A percentile compares a stretch with the other conserved stretches of the same genome.
These are phyloP conservation scores for Sacculina carcini DNA, from an alignment of 2,888 invertebrate genomes.

Conservation along the genomic window DNA sequence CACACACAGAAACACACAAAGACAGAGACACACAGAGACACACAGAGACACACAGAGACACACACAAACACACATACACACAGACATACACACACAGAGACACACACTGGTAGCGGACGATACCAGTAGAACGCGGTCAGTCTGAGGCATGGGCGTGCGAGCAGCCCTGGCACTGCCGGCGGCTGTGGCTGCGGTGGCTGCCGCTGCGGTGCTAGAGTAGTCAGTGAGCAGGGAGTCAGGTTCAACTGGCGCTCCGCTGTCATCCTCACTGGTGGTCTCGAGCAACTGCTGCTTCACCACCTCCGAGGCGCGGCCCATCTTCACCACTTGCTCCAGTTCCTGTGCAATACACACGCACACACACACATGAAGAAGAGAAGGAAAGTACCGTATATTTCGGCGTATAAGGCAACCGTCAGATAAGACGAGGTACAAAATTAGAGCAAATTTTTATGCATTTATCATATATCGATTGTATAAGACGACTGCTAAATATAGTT, in stretches of 20 bases:
- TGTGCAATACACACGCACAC: slow-evolving; percentile 20
- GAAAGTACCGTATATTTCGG: too few species aligned
- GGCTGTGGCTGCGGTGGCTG: slow-evolving; percentile 36
- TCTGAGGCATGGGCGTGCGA: slow-evolving; percentile 54
- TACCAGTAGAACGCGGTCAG: slow-evolving; percentile 37
- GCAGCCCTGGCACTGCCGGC: slow-evolving; percentile 62
- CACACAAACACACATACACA: too few species aligned
- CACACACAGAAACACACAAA: too few species aligned
- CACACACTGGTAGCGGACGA: neutral
- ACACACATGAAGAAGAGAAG: too few species aligned
- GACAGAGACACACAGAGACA: slow-evolving; percentile 15
- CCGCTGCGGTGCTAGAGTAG: slow-evolving; percentile 47
- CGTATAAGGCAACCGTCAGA: neutral
- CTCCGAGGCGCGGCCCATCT: slow-evolving; percentile 41
- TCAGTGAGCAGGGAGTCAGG: slow-evolving; percentile 71
- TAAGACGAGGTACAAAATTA: neutral
- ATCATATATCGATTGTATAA: too few species aligned
- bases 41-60: too few species aligned
- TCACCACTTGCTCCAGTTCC: slow-evolving; percentile 71
- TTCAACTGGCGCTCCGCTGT: slow-evolving; percentile 38
- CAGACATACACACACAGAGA: neutral
- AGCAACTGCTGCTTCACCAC: too few species aligned
- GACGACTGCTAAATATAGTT: too few species aligned
- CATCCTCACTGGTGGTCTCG: slow-evolving; percentile 66
- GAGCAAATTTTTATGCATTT: too few species aligned